phyloP scores from a whole-genome alignment of 2,797 vertebrate genomes.

The Pelobates cultripes region DNA sequence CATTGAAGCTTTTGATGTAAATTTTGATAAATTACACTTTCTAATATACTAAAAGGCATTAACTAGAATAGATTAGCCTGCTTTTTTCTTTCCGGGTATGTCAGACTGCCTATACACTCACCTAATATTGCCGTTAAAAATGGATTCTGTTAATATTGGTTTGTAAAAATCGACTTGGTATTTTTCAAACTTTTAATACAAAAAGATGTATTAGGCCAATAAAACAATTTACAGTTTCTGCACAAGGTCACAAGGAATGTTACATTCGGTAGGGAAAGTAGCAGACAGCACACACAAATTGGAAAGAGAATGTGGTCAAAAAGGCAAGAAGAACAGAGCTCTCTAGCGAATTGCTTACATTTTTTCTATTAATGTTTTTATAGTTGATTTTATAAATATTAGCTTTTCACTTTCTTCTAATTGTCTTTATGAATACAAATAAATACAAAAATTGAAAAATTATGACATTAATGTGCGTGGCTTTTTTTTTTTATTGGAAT shows the following conservation, averaged over 20 bases:
- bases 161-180: slow-evolving; percentile 43
- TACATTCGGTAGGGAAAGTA: slow-evolving; percentile 32
- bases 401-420: too few species aligned
- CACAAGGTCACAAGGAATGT: slow-evolving; percentile 43
- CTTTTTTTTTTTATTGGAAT: too few species aligned
- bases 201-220: slow-evolving; percentile 48
- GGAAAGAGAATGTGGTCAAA: slow-evolving; percentile 26
- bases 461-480: too few species aligned
- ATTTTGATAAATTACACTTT: slow-evolving; percentile 1
- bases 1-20: neutral
- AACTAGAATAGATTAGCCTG: slow-evolving; percentile 12
- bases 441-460: too few species aligned
- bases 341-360: slow-evolving; percentile 21
- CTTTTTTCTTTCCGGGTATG: too few species aligned
- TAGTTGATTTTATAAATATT: neutral
- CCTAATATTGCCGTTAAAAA: slow-evolving; percentile 23
- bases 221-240: slow-evolving; percentile 49
- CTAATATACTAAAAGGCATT: slow-evolving; percentile 20
- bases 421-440: too few species aligned
- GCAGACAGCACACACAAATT: slow-evolving; percentile 28
- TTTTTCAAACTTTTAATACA: slow-evolving; percentile 47
- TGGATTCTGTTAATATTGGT: slow-evolving; percentile 40
- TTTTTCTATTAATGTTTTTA: slow-evolving; percentile 18
- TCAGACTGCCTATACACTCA: neutral
- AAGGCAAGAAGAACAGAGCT: slow-evolving; percentile 36